Base-by-base conservation (phyloP, 2,113 vertebrate species). In the Gymnarchus niloticus region DNA sequence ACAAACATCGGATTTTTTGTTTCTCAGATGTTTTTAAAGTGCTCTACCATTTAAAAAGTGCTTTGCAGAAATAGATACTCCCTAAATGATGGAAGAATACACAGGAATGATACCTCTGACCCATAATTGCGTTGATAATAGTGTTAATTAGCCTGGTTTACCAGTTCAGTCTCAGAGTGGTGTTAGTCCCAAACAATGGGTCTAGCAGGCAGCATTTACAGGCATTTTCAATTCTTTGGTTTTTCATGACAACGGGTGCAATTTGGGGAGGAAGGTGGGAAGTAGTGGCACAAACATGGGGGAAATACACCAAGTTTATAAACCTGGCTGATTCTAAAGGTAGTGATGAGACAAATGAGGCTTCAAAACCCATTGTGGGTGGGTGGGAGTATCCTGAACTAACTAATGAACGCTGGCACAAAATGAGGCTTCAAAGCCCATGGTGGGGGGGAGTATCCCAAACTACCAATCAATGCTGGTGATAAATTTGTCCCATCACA, bases 21-120 rank as follows among this genome's bases (percentile, higher is more conserved):
- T 59, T 51, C 12, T 83, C 82, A 83, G 82, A 83, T 83, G 82
- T 83, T 56, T 33, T 56, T 83, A 59, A 57, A 41, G 56, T 17
- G 28, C 12, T 23, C 9, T 57, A 33, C 54, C 56, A 54, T 57
- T 21, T 83, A 59, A n/a, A 21, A 2, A 14, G 25, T 12, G 56
- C 52, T 46, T 33, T 41, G 57, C 56, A 51, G 17, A n/a, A 82
- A 51, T n/a, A 82, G 81, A 83, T 33, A 44, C 33, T 83, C 21
- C 33, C 80, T 54, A 54, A 54, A 28, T 1, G 51, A 33, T 8
- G 41, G 76, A 48, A n/a, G 76, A 78, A 48, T 23, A 82, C 25
- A 37, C 80, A 23, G 51, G n/a, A 48, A 41, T 57, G 56, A 59
- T 37, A 57, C 82, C 49, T 56, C 9, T 80, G 76, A 80, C 76